A percentile compares a stretch with the other conserved stretches of the same genome.
Conservation (phyloP, 2,888 invertebrate species). For the Acanthosepion pharaonis region DNA sequence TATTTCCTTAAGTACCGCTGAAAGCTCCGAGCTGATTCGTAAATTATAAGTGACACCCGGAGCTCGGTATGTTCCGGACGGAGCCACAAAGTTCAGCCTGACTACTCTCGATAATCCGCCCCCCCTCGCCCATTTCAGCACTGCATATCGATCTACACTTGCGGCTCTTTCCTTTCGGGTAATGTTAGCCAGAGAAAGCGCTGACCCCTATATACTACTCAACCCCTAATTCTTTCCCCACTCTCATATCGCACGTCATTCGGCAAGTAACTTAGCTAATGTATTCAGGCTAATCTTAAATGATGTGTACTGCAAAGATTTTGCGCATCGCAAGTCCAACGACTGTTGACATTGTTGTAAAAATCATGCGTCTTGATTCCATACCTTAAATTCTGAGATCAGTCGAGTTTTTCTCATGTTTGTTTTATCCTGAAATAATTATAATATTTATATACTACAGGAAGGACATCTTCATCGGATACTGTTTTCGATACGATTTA, state of each 20-base stretch:
- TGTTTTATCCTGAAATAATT: too few species aligned
- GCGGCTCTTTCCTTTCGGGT: background rate
- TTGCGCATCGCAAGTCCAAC: background rate
- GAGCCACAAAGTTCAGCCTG: background rate
- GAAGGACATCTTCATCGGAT: too few species aligned
- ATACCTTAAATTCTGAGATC: too few species aligned
- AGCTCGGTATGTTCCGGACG: background rate
- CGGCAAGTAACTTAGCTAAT: background rate
- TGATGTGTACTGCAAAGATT: background rate
- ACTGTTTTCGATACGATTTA: too few species aligned
- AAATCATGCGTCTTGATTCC: background rate
- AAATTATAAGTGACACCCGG: background rate
- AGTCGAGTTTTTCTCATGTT: too few species aligned
- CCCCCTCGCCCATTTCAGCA: background rate
- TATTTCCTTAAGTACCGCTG: conserved; percentile 1
- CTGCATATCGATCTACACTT: background rate
- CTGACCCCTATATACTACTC: background rate
- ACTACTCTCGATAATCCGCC: background rate
- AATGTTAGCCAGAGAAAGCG: background rate
- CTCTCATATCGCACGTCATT: background rate
- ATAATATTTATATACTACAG: too few species aligned
- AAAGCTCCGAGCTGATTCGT: conserved; percentile 20
- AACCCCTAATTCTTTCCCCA: background rate
- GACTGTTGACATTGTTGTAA: background rate
- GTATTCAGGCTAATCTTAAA: background rate